Base-by-base conservation (phyloP, 2,113 vertebrate species). In the Seriola dumerili region DNA sequence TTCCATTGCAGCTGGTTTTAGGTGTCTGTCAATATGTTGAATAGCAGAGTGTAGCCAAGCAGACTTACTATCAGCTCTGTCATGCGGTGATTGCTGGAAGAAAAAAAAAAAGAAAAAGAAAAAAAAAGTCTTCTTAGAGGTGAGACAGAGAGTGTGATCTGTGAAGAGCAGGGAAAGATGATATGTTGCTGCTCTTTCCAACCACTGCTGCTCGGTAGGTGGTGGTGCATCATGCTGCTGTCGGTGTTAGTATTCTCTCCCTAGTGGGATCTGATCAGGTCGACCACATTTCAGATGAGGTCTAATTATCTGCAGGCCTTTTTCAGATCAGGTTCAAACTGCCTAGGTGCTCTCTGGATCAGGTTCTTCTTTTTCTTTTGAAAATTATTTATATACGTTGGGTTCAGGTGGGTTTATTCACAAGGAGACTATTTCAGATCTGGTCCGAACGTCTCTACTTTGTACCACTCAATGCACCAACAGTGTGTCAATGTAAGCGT, bases 91-190 rank as follows among this genome's bases (percentile, higher is more conserved):
- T 16, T 57, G 25, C 14, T 36, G 13, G 44, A 54, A 44, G 66
- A 44, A 44, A 36, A 42, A 36, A 2, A 44, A 70, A 44, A 36
- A 36, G 34, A 36, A n/a, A n/a, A n/a, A n/a, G n/a, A n/a, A 44
- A 70, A 44, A 44, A 36, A 42, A 36, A 2, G 50, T 71, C 11
- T 42, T 54, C 77, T 58, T n/a, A 55, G 10, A 75, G 59, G 55
- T 38, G 61, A 78, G 87, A 64, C 14, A 36, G n/a, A 34, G 69
- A 36, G 69, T 44, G 54, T 61, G 81, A 78, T 65, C 54, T 71
- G 46, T 61, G 65, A 66, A 44, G 75, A 38, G 46, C 16, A 52
- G 36, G n/a, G 64, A 62, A 71, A 67, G 69, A 64, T 23, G 65
- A 76, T 55, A 25, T n/a, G 69, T 17, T 23, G 25, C 42, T 69